Percentiles rank a stretch among this genome's conserved stretches.
phyloP scores from a whole-genome alignment of 2,888 invertebrate species.

The Chymomyza caudatula region DNA sequence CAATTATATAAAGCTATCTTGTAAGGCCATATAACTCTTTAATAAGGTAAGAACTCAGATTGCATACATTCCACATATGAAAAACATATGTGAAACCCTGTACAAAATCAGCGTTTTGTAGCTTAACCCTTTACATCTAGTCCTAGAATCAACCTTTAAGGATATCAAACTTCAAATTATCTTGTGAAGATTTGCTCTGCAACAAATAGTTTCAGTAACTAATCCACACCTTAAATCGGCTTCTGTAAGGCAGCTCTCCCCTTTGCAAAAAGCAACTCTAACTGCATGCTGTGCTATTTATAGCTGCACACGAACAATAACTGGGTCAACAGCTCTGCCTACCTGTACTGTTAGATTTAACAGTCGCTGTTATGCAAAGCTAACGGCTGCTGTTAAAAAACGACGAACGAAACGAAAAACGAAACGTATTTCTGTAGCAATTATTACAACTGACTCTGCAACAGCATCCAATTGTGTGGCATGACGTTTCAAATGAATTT shows the following conservation, averaged over 20 bases:
- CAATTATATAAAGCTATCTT: no score
- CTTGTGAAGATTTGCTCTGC: no score
- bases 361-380: slow-evolving; percentile 8
- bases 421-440: slow-evolving; percentile 34
- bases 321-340: slow-evolving; percentile 54
- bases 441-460: slow-evolving; percentile 39
- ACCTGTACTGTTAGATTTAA: slow-evolving; percentile 35
- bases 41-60: no score
- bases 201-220: not conserved
- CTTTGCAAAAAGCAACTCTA: not conserved
- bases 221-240: not conserved
- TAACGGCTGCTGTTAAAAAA: not conserved
- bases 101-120: no score
- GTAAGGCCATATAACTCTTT: no score
- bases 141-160: no score
- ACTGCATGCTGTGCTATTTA: slow-evolving; percentile 45
- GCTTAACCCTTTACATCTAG: no score
- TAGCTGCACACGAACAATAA: slow-evolving; percentile 41
- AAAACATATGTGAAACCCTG: no score
- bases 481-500: slow-evolving; percentile 20
- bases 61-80: no score
- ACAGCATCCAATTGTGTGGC: slow-evolving; percentile 2
- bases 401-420: not conserved
- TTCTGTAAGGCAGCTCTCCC: not conserved
- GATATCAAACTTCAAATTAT: no score